Evolutionary conservation across 2,113 vertebrate species (phyloP).

Genomic region (Apus apus): DNA sequence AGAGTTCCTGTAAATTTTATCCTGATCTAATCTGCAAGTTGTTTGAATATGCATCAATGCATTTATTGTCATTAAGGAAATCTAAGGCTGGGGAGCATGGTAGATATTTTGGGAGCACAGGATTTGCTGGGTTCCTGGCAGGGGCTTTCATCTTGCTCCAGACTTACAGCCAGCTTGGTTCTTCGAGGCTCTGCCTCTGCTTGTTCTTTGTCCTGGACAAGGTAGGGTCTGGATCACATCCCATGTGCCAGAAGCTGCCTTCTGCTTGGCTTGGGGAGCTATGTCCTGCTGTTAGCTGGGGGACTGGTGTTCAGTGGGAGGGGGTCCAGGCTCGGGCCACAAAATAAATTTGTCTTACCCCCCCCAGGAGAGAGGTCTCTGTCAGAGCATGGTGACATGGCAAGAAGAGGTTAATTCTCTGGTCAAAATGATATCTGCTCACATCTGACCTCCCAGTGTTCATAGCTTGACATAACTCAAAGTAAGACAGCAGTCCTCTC

Average conservation of each 20-base stretch:
- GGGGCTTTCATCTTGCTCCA: background rate
- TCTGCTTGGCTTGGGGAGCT: background rate
- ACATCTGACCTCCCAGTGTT: background rate
- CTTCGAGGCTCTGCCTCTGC: conserved; percentile 15
- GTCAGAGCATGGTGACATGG: rapidly evolving
- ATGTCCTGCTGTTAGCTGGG: background rate
- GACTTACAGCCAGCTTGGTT: background rate
- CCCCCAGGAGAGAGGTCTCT: background rate
- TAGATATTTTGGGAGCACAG: background rate
- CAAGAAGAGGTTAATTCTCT: background rate
- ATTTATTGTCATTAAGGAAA: background rate
- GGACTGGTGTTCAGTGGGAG: background rate
- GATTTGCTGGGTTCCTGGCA: background rate
- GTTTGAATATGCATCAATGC: background rate
- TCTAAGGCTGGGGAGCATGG: background rate
- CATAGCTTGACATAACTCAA: rapidly evolving
- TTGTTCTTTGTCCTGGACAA: background rate
- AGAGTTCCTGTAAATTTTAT: background rate
- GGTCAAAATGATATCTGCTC: background rate
- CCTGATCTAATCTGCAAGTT: background rate
- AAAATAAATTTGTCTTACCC: rapidly evolving
- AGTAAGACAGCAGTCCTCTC: background rate
- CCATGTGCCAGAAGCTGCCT: rapidly evolving
- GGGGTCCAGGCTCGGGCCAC: background rate
- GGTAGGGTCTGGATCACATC: background rate